Evolutionary conservation across 92 coral and sea anemone species (phyloP).

Genomic region (Desmophyllum pertusum): DNA sequence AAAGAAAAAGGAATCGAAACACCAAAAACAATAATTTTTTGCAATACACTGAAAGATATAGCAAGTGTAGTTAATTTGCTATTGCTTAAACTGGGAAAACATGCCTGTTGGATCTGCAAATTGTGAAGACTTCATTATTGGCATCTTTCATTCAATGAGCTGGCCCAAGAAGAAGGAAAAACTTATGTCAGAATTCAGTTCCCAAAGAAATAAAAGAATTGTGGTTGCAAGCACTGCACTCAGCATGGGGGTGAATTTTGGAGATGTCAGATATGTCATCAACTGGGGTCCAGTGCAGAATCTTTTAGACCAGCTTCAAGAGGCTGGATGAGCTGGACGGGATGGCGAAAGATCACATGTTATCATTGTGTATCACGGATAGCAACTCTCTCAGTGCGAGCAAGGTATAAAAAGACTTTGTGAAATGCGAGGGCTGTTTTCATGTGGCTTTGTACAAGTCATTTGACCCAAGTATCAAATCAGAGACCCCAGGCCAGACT

Average conservation of each 20-base stretch:
- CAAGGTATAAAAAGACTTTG: slow-evolving; percentile 40
- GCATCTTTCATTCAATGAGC: slow-evolving; percentile 50
- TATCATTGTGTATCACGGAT: slow-evolving; percentile 42
- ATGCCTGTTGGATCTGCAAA: slow-evolving; percentile 30
- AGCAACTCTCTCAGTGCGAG: slow-evolving; percentile 52
- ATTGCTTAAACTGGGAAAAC: slow-evolving; percentile 37
- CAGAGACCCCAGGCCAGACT: slow-evolving; percentile 47
- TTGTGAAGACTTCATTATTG: slow-evolving; percentile 29
- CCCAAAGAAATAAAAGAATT: slow-evolving; percentile 37
- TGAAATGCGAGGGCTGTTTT: slow-evolving; percentile 28
- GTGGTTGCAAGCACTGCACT: slow-evolving; percentile 56
- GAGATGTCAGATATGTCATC: slow-evolving; percentile 45
- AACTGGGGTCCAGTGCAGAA: slow-evolving; percentile 61
- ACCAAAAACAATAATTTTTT: slow-evolving; percentile 58
- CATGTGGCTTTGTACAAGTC: slow-evolving; percentile 41
- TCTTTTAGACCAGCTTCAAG: slow-evolving; percentile 44
- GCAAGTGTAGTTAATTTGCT: slow-evolving; percentile 48
- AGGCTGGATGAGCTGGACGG: slow-evolving; percentile 62
- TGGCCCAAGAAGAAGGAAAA: slow-evolving; percentile 45
- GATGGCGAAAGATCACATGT: slow-evolving; percentile 33
- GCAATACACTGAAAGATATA: slow-evolving; percentile 58
- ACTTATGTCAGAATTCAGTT: slow-evolving; percentile 22
- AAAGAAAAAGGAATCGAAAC: slow-evolving; percentile 36
- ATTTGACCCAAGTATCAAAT: slow-evolving; percentile 34
- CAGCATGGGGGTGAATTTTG: slow-evolving; percentile 57